Evolutionary conservation across 2,888 invertebrate genomes (phyloP), one percentile per base, ranked within the genome.

Genomic region (Xanthorhoe spadicearia): DNA sequence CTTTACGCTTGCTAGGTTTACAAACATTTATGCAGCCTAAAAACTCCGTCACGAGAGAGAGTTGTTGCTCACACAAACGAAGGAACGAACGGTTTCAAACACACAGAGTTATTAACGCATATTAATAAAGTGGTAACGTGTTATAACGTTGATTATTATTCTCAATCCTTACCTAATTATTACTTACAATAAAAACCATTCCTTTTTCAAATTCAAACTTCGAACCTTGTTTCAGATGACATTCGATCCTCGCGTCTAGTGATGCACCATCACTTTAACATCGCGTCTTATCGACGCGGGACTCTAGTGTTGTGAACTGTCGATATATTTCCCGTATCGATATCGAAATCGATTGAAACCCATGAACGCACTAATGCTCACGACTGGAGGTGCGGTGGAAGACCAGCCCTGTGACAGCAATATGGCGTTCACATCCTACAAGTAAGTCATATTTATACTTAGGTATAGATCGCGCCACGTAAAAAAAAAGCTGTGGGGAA

Each of bases 311-410:
- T 85, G 89, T 86, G 83, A 76, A 68, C 58, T 64, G 78, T 80
- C 77, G 77, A 80, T 77, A 75, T 60, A 73, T 66, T 56, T 43
- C 13, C 38, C 38, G 53, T 61, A 65, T 66, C 65, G 62, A 74
- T 66, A 74, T 76, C 71, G 68, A 69, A 62, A 66, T 66, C 76
- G 75, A 74, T 78, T 88, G 87, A 82, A 92, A 61, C 32, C 60
- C 63, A 68, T 93, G 92, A 92, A 93, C 85, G 87, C 89, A 82
- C 92, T 93, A 76, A 93, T 93, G 93, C 91, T 93, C 76, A 93
- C 93, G 74, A 86, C 89, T 72, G 85, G 83, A 69, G 90, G 90
- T 74, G 79, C 83, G 66, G 85, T 88, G 74, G 92, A 92, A 73
- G 93, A 93, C 73, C 93, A 92, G 80, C 80, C 88, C 78, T 90